A percentile compares a stretch with the other conserved stretches of the same genome.
Conservation (phyloP, 2,113 vertebrate genomes). For the Pipra filicauda region DNA sequence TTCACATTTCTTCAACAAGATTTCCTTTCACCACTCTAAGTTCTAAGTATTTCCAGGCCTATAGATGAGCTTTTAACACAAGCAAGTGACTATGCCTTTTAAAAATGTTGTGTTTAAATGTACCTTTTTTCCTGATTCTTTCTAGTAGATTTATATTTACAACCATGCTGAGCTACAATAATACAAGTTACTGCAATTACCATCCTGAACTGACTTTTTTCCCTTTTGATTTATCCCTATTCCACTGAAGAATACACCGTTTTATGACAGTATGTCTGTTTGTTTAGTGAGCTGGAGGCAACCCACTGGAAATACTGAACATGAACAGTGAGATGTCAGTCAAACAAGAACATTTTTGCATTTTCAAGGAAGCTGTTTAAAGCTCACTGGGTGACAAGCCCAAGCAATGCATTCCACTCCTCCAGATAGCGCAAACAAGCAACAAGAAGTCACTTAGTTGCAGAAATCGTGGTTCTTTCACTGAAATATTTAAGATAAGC, state of each 20-base stretch:
- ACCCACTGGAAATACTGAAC: not conserved
- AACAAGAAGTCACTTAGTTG: not conserved
- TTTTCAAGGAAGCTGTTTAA: not conserved
- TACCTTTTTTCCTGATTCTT: conserved; percentile 16
- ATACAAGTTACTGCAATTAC: conserved; percentile 1
- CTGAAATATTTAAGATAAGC: not conserved
- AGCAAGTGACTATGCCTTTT: conserved; percentile 22
- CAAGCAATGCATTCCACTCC: not conserved
- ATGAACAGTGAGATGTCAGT: not conserved
- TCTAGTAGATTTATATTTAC: conserved; percentile 39
- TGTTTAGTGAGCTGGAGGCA: not conserved
- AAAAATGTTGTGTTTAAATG: not conserved
- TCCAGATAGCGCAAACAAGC: not conserved
- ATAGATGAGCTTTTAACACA: conserved; percentile 52
- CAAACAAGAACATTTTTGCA: not conserved
- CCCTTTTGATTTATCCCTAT: conserved; percentile 22
- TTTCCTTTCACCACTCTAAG: conserved; percentile 57
- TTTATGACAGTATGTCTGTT: not conserved
- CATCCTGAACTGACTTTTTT: not conserved
- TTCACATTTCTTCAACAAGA: conserved; percentile 65
- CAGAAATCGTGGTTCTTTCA: not conserved
- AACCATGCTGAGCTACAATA: conserved; percentile 26
- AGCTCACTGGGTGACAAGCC: not conserved
- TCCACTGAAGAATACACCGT: not conserved
- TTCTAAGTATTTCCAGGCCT: conserved; percentile 67